Evolutionary conservation across 2,113 vertebrate species (phyloP).

Genomic region (Sinocyclocheilus rhinocerous): DNA sequence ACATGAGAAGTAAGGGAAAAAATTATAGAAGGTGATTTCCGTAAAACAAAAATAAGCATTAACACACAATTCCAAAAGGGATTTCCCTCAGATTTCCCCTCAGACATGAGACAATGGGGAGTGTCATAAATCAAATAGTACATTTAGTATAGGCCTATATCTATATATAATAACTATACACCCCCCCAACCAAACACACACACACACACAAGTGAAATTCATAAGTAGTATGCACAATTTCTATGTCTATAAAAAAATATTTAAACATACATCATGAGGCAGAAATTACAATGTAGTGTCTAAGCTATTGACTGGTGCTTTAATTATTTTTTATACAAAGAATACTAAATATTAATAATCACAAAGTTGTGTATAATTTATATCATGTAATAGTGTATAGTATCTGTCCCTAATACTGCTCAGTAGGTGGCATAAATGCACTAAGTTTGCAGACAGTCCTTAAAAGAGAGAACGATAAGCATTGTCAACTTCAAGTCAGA

Average conservation of each 20-base stretch:
- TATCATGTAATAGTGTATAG: neutral
- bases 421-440: constrained; percentile 1
- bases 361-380: neutral
- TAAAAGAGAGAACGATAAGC: neutral
- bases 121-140: neutral
- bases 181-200: no score
- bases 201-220: no score
- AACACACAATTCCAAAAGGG: neutral
- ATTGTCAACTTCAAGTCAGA: neutral
- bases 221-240: no score
- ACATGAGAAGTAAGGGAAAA: neutral
- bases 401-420: neutral
- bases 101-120: neutral
- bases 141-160: neutral
- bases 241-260: no score
- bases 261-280: no score
- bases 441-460: neutral
- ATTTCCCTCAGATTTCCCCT: neutral
- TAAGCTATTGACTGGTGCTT: no score
- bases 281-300: no score
- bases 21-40: neutral
- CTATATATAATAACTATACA: neutral
- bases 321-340: no score
- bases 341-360: neutral
- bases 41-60: neutral